Base-by-base conservation (phyloP, 1,140 invertebrate species). In the Drosophila ohnishii region DNA sequence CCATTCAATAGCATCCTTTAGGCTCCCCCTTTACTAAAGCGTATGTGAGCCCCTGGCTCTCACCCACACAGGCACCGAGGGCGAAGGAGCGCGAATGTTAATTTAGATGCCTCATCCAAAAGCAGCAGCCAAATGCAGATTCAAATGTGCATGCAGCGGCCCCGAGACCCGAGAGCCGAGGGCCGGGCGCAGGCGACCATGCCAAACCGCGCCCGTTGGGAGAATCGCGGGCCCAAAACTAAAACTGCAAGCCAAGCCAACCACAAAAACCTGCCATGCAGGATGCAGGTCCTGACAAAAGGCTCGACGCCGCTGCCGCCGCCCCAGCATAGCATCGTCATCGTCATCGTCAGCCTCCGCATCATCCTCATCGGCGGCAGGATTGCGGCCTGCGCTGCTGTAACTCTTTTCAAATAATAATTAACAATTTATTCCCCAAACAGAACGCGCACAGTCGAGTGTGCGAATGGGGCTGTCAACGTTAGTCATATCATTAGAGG, bases 351-450 rank as follows among this genome's bases (percentile, higher is more conserved):
- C 78, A 80, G 50, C 44, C 42, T 58, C 51, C 57, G 56, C 69
- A 67, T 78, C 76, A 67, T 69, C 60, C 66, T 56, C 74, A 48
- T 48, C 50, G 44, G 48, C 57, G 73, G 37, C 48, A 66, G 64
- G 56, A 77, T 71, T 77, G 66, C 42, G 57, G 74, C 75, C 56
- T 63, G 60, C 56, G 56, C 59, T 48, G 84, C 77, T 89, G 84
- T 88, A 88, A 88, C 84, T 88, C 84, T 88, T 88, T 88, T 88
- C 84, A 88, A 88, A 88, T 88, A 88, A 88, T 88, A 88, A 88
- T 88, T 88, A 88, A 88, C 84, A 88, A 88, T 88, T 88, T 88
- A 88, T 88, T 88, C 84, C 84, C 84, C 84, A 88, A 88, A 88
- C 80, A 88, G 69, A 67, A 66, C 66, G 48, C 42, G 30, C 48